phyloP scores from a whole-genome alignment of 2,888 invertebrate genomes.

The Eupithecia pulchellata region DNA sequence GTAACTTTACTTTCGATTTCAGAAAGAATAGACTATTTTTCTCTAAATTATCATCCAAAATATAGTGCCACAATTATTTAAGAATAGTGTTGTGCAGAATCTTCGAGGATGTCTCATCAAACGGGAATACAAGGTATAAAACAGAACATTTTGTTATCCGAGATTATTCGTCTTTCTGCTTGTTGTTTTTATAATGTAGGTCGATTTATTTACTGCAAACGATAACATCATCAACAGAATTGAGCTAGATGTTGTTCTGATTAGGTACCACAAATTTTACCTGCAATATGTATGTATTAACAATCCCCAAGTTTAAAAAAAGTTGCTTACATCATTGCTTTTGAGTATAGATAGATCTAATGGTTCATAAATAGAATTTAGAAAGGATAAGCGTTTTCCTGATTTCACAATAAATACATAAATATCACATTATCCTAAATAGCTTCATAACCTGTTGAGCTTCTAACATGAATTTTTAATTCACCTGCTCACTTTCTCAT shows the following conservation, averaged over 20 bases:
- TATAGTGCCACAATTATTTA: not conserved
- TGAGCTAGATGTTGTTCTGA: not conserved
- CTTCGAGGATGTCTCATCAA: constrained; percentile 92
- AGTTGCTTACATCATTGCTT: constrained; percentile 8
- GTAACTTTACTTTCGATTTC: not conserved
- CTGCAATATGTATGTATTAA: not conserved
- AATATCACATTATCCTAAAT: not conserved
- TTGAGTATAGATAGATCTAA: not conserved
- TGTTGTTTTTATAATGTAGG: not conserved
- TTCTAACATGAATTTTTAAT: not conserved
- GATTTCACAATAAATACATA: not conserved
- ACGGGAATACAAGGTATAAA: constrained; percentile 93
- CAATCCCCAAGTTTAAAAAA: not conserved
- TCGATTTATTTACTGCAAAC: not conserved
- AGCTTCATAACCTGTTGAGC: not conserved
- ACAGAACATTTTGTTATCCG: not conserved
- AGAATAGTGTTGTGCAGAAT: not conserved
- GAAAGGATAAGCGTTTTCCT: not conserved
- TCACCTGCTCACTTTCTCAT: not conserved
- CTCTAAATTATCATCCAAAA: not conserved
- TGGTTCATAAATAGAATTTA: not conserved
- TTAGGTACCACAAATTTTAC: not conserved
- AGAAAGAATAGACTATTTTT: not conserved
- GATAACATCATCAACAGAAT: not conserved
- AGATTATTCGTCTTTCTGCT: not conserved